Evolutionary conservation across 2,888 invertebrate species (phyloP).

Genomic region (Tinea semifulvella): DNA sequence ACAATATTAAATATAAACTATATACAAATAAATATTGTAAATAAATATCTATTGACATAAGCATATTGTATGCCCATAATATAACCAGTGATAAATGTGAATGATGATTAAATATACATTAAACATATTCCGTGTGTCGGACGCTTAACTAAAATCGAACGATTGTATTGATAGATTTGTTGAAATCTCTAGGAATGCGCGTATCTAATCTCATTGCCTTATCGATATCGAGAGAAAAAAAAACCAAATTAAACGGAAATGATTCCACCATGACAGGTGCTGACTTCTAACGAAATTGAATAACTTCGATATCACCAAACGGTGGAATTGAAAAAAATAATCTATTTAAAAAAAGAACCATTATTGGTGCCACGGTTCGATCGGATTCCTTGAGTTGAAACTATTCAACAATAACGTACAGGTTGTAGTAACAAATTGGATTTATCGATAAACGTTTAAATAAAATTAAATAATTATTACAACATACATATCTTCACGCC

Average conservation of each 20-base stretch:
- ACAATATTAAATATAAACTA: too few relatives aligned
- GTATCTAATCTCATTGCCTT: conserved; percentile 41
- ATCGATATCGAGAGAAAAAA: conserved; percentile 30
- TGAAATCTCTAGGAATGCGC: conserved; percentile 53
- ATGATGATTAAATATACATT: too few relatives aligned
- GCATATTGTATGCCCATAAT: too few relatives aligned
- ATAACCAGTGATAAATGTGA: too few relatives aligned
- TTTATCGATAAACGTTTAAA: not conserved
- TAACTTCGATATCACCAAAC: conserved; percentile 55
- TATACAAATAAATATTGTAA: too few relatives aligned
- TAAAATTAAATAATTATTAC: too few relatives aligned
- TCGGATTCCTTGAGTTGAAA: conserved; percentile 22
- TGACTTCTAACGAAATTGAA: conserved; percentile 57
- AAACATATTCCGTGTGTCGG: too few relatives aligned
- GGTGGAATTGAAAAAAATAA: conserved; percentile 52
- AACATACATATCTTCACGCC: too few relatives aligned
- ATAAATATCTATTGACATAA: too few relatives aligned
- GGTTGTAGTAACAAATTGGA: not conserved
- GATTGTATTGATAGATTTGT: conserved; percentile 10
- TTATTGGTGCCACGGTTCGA: conserved; percentile 36
- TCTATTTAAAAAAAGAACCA: conserved; percentile 55
- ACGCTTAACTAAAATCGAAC: not conserved
- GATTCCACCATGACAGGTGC: conserved; percentile 52
- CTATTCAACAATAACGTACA: conserved; percentile 1
- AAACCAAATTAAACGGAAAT: conserved; percentile 45